Evolutionary conservation across 2,888 invertebrate species (phyloP).

Genomic region (Drosophila suboccidentalis): DNA sequence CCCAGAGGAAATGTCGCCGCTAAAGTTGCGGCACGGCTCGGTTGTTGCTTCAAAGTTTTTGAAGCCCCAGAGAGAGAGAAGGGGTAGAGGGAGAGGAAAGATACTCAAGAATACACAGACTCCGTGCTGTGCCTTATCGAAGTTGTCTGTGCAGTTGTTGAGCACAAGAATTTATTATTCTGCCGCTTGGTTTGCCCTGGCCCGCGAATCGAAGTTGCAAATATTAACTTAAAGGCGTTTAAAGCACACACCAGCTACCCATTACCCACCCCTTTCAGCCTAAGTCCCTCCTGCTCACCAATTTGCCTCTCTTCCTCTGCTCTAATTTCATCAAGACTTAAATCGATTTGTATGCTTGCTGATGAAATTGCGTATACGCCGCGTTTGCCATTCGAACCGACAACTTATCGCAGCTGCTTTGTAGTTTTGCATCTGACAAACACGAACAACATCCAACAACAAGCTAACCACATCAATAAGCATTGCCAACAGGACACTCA

Average conservation of each 20-base stretch:
- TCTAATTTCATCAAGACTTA: conserved; percentile 62
- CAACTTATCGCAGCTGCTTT: conserved; percentile 44
- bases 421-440: conserved; percentile 26
- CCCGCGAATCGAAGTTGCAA: conserved; percentile 26
- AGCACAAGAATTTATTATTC: conserved; percentile 63
- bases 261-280: neutral
- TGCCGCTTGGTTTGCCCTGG: conserved; percentile 6
- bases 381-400: conserved; percentile 21
- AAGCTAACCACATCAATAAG: conserved; percentile 47
- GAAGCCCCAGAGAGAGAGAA: conserved; percentile 28
- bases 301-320: conserved; percentile 8
- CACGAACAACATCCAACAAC: conserved; percentile 15
- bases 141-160: conserved; percentile 51
- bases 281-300: neutral
- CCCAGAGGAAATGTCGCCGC: conserved; percentile 71
- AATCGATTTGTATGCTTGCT: conserved; percentile 62
- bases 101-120: conserved; percentile 21
- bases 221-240: conserved; percentile 63
- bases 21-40: conserved; percentile 59
- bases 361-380: conserved; percentile 58
- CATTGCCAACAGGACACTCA: conserved; percentile 12
- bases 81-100: conserved; percentile 20
- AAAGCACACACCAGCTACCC: conserved; percentile 28
- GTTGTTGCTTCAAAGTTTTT: conserved; percentile 61
- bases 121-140: conserved; percentile 38